Evolutionary conservation across 2,888 invertebrate species (phyloP), one percentile per base, ranked within the genome.

Genomic region (Lasioglossum zephyrum): DNA sequence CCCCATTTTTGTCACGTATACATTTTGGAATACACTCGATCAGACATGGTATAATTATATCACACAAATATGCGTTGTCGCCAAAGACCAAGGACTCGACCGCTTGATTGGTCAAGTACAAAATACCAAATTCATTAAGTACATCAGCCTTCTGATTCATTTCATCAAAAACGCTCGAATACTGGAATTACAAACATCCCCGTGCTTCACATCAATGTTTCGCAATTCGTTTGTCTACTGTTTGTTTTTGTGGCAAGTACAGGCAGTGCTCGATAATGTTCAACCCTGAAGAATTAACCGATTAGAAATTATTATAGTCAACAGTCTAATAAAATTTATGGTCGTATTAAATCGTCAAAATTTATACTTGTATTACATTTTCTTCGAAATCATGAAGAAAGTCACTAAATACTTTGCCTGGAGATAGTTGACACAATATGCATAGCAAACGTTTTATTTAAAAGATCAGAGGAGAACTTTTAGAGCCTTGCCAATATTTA

Each of bases 131-230:
- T 22, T 69, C 39, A 9, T 22, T 69, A 69, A 69, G 66, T 87
- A 86, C 57, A 44, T 84, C 81, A 83, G 92, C 91, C 92, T 92
- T 93, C 91, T 89, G 87, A 90, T 92, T 92, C 90, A 87, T 39
- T 39, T 69, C 90, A 89, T 85, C 87, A 85, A 82, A 91, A 91
- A 89, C 79, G 75, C 49, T 73, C 72, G 41, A 76, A 63, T 57
- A 63, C 73, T 84, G 57, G 9, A 82, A 86, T 84, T 82, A 53
- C n/a, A 79, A 77, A 70, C 1, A 22, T 69, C 8, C 31, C 49
- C 26, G 22, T 49, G 49, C 53, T 36, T 22, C 36, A 9, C 39
- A 69, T 39, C 66, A 22, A 39, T 69, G 22, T 69, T 69, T 69
- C 16, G 31, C 31, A 31, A 31, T 31, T 63, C 31, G 31, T 63